phyloP scores from a whole-genome alignment of 2,888 invertebrate species.

The Torymus tubicola region DNA sequence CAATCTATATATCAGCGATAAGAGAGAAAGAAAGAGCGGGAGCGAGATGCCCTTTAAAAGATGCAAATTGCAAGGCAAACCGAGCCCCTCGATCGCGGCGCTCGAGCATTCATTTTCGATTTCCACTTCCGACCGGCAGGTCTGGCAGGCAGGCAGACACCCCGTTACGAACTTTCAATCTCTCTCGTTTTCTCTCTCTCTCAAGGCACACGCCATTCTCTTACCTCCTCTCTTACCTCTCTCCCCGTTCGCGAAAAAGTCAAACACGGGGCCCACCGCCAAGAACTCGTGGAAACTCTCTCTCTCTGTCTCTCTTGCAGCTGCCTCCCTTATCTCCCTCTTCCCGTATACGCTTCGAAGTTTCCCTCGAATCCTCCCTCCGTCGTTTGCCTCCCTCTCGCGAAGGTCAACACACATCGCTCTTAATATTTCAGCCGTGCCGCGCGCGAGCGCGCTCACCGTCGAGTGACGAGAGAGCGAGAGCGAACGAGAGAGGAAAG shows the following conservation, averaged over 20 bases:
- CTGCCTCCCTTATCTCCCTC: conserved; percentile 2
- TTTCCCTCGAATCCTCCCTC: conserved; percentile 11
- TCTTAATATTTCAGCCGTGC: conserved; percentile 1
- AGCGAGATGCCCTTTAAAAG: background rate
- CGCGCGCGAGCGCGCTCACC: background rate
- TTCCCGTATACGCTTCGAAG: background rate
- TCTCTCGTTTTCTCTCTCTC: background rate
- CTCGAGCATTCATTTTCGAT: conserved; percentile 14
- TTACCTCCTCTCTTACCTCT: background rate
- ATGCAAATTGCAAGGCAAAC: conserved; percentile 12
- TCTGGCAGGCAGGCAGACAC: no score
- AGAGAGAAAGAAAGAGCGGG: no score
- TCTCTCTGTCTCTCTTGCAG: background rate
- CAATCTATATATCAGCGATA: no score
- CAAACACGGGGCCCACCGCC: conserved; percentile 27
- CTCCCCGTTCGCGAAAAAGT: conserved; percentile 25
- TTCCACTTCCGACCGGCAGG: conserved; percentile 3
- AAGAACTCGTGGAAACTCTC: conserved; percentile 16
- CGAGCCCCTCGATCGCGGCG: conserved; percentile 6
- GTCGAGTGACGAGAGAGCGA: background rate
- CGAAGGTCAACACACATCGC: conserved; percentile 16
- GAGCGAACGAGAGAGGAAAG: no score
- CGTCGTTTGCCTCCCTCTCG: background rate
- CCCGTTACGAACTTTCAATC: no score
- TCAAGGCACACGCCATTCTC: background rate